Percentiles rank a stretch among this genome's conserved stretches.
Conservation (phyloP, 1,140 invertebrate species). For the Camponotus vicinus region DNA sequence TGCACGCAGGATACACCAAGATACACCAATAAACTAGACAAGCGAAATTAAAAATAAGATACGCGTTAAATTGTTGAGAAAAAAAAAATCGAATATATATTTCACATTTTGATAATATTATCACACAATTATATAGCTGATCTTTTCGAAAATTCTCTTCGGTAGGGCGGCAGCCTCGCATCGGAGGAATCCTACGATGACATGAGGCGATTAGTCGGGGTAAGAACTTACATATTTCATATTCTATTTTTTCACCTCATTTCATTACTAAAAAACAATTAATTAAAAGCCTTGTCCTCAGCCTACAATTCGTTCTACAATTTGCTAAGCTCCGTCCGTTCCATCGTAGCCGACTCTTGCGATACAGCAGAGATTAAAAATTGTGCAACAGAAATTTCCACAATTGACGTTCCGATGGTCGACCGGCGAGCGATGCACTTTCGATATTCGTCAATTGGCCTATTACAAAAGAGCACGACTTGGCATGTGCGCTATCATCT, state of each 20-base stretch:
- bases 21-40: no score
- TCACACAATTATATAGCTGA: not conserved
- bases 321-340: not conserved
- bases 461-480: conserved; percentile 6
- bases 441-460: conserved; percentile 31
- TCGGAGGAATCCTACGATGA: conserved; percentile 88
- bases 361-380: not conserved
- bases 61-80: not conserved
- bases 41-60: not conserved
- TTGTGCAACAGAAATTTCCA: conserved; percentile 13
- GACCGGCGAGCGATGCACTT: conserved; percentile 21
- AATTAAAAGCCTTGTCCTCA: no score
- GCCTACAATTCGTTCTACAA: no score
- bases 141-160: conserved; percentile 67
- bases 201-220: conserved; percentile 86
- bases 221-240: conserved; percentile 76
- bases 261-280: no score
- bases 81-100: not conserved
- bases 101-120: no score
- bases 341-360: no score
- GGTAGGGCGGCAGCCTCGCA: conserved; percentile 86
- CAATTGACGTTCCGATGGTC: not conserved
- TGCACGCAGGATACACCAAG: not conserved
- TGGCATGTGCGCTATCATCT: conserved; percentile 40
- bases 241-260: no score